Evolutionary conservation across 2,113 vertebrate species (phyloP), one percentile per base, ranked within the genome.

Genomic region (Hypomesus transpacificus): DNA sequence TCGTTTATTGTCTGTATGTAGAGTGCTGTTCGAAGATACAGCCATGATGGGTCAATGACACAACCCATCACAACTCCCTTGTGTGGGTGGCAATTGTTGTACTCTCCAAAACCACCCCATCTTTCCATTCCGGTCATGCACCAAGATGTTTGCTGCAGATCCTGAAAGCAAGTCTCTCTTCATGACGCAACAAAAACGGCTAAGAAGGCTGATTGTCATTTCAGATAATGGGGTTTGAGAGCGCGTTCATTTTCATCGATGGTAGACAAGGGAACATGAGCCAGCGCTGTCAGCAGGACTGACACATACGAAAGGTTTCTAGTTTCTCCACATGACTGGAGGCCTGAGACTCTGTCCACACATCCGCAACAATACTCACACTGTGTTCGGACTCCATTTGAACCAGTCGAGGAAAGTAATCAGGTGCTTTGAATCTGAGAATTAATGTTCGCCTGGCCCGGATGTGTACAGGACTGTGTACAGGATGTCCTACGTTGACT

Each of bases 361-460:
- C 57, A 77, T 70, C 66, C 56, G 28, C 65, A 83, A 79, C 78
- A 79, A 76, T 68, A 68, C 75, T 74, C 66, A 78, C 80, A 82
- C 59, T 83, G 74, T 78, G 64, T 18, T 81, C 71, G 58, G 68
- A 53, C 64, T 71, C 39, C 31, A 7, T 7, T 82, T 79, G 77
- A 77, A 87, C 77, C 66, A 67, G 66, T 71, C 74, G 56, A 76
- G 52, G 82, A 77, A 61, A 73, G 66, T 73, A 78, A 80, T 88
- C 84, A 83, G 73, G 76, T 83, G 79, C 59, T 80, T 85, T 79
- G 66, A 76, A 84, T 86, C 78, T 81, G 68, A 80, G 77, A 80
- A 74, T 24, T 14, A 77, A 70, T 58, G 78, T 82, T 58, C 71
- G 21, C 58, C 14, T 14, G 2, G 54, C 17, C 66, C 56, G 58